Conservation (phyloP, 2,888 invertebrate genomes). For the Scaptomyza parva region DNA sequence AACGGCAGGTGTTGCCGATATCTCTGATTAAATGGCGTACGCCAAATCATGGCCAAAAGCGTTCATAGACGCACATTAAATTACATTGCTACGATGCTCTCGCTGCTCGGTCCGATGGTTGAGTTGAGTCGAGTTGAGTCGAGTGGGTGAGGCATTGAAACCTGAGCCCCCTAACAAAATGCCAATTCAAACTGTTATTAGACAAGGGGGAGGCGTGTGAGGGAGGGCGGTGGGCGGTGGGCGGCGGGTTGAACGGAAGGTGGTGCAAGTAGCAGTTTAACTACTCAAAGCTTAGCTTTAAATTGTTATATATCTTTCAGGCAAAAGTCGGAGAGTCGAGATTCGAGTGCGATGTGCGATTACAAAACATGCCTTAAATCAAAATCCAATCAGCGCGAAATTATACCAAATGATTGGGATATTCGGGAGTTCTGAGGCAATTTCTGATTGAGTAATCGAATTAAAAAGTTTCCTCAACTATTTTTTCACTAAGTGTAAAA, state of each 20-base stretch:
- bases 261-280: background rate
- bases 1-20: slow-evolving; percentile 78
- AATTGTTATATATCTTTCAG: background rate
- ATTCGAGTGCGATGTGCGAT: slow-evolving; percentile 8
- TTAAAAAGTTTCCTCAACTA: background rate
- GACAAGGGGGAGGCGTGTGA: background rate
- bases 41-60: slow-evolving; percentile 77
- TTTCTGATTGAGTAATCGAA: too few species aligned
- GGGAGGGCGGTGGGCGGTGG: background rate
- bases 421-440: too few species aligned
- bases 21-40: slow-evolving; percentile 78
- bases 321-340: too few species aligned
- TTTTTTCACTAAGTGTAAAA: background rate
- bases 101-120: background rate
- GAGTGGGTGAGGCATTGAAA: slow-evolving; percentile 52
- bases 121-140: too few species aligned
- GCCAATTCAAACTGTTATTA: slow-evolving; percentile 35
- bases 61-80: slow-evolving; percentile 69
- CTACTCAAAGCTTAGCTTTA: slow-evolving; percentile 17
- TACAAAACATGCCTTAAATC: background rate
- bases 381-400: background rate
- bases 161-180: slow-evolving; percentile 33
- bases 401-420: background rate
- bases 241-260: background rate
- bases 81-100: slow-evolving; percentile 16